A percentile compares a stretch with the other conserved stretches of the same genome.
Evolutionary conservation across 2,797 vertebrate genomes (phyloP).

Genomic region (Sebastes diaconus): DNA sequence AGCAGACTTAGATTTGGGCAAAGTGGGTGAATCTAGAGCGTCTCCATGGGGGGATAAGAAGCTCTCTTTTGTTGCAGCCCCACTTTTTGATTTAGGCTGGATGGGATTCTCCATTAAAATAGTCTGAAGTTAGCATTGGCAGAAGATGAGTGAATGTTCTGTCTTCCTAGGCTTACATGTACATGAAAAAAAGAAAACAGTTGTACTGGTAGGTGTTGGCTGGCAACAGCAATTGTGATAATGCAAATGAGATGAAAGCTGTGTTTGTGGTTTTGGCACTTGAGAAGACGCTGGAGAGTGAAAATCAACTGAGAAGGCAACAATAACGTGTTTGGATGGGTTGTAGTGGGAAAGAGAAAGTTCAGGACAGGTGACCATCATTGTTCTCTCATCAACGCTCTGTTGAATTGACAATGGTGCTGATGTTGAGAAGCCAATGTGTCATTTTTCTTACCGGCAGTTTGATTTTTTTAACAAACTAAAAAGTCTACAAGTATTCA

Average conservation of each 20-base stretch:
- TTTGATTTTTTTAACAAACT: background rate
- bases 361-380: constrained; percentile 3
- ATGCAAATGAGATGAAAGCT: constrained; percentile 66
- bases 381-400: background rate
- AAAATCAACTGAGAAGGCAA: constrained; percentile 67
- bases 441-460: background rate
- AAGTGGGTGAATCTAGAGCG: constrained; percentile 39
- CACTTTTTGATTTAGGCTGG: constrained; percentile 29
- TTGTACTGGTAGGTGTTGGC: constrained; percentile 51
- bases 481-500: background rate
- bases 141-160: constrained; percentile 49
- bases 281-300: constrained; percentile 49
- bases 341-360: constrained; percentile 3
- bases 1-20: constrained; percentile 14
- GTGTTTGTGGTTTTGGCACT: constrained; percentile 58
- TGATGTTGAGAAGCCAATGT: background rate
- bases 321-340: constrained; percentile 7
- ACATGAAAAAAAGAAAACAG: constrained; percentile 18
- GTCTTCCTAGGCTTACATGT: constrained; percentile 44
- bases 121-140: constrained; percentile 55
- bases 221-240: constrained; percentile 54
- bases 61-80: constrained; percentile 38
- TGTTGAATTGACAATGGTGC: background rate
- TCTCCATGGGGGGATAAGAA: constrained; percentile 31
- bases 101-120: constrained; percentile 27